phyloP scores from a whole-genome alignment of 2,888 invertebrate species.

The Galerucella calmariensis region DNA sequence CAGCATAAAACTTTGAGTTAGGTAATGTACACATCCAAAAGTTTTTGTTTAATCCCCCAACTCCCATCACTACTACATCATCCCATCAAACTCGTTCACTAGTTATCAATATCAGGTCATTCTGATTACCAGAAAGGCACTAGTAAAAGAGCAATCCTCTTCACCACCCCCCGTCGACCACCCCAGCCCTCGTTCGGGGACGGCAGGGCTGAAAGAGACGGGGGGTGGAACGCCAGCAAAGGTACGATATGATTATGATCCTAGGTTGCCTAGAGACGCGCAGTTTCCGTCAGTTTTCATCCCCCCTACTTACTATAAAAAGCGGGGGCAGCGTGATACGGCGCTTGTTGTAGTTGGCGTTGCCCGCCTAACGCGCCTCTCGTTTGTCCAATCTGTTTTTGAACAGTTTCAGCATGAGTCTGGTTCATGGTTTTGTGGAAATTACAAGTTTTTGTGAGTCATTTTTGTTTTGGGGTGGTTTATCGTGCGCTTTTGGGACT shows the following conservation, averaged over 20 bases:
- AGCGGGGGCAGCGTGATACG: constrained; percentile 55
- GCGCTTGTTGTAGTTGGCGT: constrained; percentile 39
- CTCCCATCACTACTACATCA: constrained; percentile 1
- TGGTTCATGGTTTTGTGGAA: constrained; percentile 24
- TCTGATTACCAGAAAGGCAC: constrained; percentile 55
- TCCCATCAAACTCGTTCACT: constrained; percentile 31
- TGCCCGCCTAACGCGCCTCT: constrained; percentile 30
- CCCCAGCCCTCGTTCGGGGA: constrained; percentile 42
- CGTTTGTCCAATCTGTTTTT: constrained; percentile 23
- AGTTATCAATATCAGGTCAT: constrained; percentile 57
- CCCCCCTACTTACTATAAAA: constrained; percentile 61
- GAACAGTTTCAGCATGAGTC: constrained; percentile 18
- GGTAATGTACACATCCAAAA: constrained; percentile 2
- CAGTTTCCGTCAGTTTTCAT: constrained; percentile 63
- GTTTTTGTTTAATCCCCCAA: neutral
- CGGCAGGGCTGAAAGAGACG: constrained; percentile 48
- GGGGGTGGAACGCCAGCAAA: constrained; percentile 45
- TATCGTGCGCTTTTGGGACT: constrained; percentile 28
- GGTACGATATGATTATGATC: constrained; percentile 66
- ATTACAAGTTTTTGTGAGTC: constrained; percentile 17
- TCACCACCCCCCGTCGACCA: constrained; percentile 36
- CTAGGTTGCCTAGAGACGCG: constrained; percentile 63
- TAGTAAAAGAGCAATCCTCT: constrained; percentile 58
- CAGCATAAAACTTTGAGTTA: neutral
- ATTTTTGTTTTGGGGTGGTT: constrained; percentile 29